These are phyloP conservation scores for Cristatella mucedo DNA, from an alignment of 2,888 invertebrate genomes.

Conservation along the genomic window DNA sequence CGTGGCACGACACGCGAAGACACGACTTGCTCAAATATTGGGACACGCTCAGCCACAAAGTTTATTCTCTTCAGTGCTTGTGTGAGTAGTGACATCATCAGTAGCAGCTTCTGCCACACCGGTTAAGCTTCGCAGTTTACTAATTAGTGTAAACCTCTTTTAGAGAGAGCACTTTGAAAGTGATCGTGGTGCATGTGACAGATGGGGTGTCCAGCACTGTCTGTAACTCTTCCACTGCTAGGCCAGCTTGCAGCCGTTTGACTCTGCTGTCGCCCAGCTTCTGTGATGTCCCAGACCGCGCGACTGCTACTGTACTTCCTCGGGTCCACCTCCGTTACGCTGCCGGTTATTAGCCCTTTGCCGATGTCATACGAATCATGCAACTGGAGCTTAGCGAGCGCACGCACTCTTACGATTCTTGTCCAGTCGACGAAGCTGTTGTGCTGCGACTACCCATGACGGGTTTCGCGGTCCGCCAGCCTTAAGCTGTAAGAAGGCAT, in stretches of 20 bases:
- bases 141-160: no score
- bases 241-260: slow-evolving; percentile 12
- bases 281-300: no score
- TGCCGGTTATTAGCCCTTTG: slow-evolving; percentile 64
- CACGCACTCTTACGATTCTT: slow-evolving; percentile 72
- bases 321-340: slow-evolving; percentile 8
- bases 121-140: no score
- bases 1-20: slow-evolving; percentile 90
- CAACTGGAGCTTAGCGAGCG: slow-evolving; percentile 76
- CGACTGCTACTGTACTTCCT: not conserved
- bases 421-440: slow-evolving; percentile 74
- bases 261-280: not conserved
- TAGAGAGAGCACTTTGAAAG: slow-evolving; percentile 24
- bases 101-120: no score
- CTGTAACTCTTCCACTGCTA: slow-evolving; percentile 96
- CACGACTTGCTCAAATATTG: slow-evolving; percentile 89
- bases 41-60: slow-evolving; percentile 89
- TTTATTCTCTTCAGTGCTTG: slow-evolving; percentile 76
- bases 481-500: slow-evolving; percentile 90
- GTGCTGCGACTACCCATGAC: slow-evolving; percentile 89
- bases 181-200: slow-evolving; percentile 89
- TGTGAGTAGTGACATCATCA: slow-evolving; percentile 17
- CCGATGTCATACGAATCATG: slow-evolving; percentile 99
- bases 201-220: slow-evolving; percentile 97
- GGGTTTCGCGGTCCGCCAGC: slow-evolving; percentile 83